Evolutionary conservation across 2,113 vertebrate genomes (phyloP), one percentile per base, ranked within the genome.

Genomic region (Tychaedon coryphoeus): DNA sequence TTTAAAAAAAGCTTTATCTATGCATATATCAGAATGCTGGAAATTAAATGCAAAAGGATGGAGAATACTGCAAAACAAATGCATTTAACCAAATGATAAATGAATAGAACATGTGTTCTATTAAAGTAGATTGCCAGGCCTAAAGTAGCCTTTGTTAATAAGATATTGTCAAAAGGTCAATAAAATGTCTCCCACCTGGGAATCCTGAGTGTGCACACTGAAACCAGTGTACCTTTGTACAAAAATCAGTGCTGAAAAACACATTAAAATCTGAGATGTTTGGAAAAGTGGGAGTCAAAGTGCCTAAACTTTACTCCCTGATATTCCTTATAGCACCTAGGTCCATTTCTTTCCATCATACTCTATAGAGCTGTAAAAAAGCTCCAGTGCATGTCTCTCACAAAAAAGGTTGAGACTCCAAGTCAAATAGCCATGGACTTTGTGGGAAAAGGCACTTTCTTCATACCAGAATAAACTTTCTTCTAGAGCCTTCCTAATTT

Each of bases 31-130:
- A 82, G 40, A 61, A 95, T 86, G 61, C 31, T 93, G 92, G 60
- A 69, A 75, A 84, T 89, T 28, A 93, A 87, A 82, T 42, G 70
- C 11, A 58, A 87, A 94, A 93, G 25, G 92, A 92, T 79, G 65
- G 62, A 93, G 77, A 93, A 54, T 48, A 38, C 54, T 54, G 62
- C 10, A 84, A 86, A 93, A 92, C 57, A 88, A 93, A 93, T 86
- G 19, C 36, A 56, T 82, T 85, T 94, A 86, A 82, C 17, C 5
- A 36, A 64, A 58, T 5, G 1, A 61, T 45, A 91, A 61, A 9
- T 22, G 72, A 67, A 47, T 28, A 67, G 42, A 66, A 7, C 13
- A 34, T 16, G 0, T 24, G 8, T 51, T 88, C 80, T 81, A 47
- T 73, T 87, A 28, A 56, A 86, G 33, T 14, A 57, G 19, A 48